Conservation (phyloP, 2,888 invertebrate genomes). For the Nipponacmea schrenckii region DNA sequence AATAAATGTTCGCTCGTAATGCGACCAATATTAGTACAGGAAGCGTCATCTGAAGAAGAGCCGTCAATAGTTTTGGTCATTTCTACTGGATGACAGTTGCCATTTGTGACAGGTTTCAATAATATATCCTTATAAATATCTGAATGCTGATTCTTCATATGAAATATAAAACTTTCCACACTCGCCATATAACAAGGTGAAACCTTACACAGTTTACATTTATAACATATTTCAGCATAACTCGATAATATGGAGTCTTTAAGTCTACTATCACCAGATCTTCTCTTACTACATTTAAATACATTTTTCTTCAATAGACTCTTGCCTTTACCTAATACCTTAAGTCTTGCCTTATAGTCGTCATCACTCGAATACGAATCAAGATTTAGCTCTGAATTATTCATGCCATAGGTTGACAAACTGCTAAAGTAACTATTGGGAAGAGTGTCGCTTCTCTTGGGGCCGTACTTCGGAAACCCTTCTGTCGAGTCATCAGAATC, state of each 20-base stretch:
- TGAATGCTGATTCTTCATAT: constrained; percentile 49
- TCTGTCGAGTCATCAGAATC: neutral
- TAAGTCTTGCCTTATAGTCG: neutral
- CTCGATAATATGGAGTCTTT: neutral
- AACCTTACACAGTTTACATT: constrained; percentile 53
- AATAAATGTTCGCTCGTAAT: neutral
- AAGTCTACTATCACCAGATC: neutral
- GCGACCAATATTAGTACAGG: neutral
- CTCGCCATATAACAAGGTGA: constrained; percentile 49
- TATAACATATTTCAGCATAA: constrained; percentile 58
- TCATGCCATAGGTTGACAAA: neutral
- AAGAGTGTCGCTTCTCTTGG: neutral
- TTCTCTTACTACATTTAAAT: neutral
- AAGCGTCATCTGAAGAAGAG: neutral
- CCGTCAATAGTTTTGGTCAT: neutral
- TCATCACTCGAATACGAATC: neutral
- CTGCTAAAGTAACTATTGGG: neutral
- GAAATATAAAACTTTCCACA: constrained; percentile 45
- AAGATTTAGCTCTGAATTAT: neutral
- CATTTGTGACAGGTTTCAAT: neutral
- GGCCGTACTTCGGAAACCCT: neutral
- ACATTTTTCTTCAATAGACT: constrained; percentile 4
- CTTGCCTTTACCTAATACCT: neutral
- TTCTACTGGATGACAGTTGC: neutral
- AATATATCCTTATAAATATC: constrained; percentile 4